Percentiles rank a stretch among this genome's conserved stretches.
These are phyloP conservation scores for Heliconius hewitsoni DNA, from an alignment of 1,140 invertebrate genomes.

Conservation along the genomic window DNA sequence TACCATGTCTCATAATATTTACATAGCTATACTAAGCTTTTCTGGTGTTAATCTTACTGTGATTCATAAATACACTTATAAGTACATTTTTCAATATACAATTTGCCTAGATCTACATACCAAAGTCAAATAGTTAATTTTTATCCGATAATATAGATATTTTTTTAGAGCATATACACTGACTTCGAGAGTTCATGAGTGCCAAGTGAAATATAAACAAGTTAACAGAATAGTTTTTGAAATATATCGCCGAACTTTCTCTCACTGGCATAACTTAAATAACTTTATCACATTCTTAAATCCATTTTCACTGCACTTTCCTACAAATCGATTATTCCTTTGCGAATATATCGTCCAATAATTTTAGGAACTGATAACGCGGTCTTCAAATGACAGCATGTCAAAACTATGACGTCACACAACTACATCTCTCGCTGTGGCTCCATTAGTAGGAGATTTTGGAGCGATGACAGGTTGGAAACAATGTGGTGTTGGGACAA, in stretches of 20 bases:
- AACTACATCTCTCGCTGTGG: conserved; percentile 78
- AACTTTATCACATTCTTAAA: conserved; percentile 69
- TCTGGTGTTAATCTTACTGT: conserved; percentile 81
- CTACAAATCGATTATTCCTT: conserved; percentile 46
- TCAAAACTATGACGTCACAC: conserved; percentile 84
- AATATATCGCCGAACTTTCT: conserved; percentile 46
- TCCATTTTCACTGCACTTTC: conserved; percentile 47
- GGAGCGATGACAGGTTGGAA: conserved; percentile 83
- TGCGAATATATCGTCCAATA: conserved; percentile 56
- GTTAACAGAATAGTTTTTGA: conserved; percentile 48
- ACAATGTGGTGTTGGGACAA: conserved; percentile 75
- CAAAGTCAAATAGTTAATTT: conserved; percentile 48
- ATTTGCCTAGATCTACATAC: conserved; percentile 73
- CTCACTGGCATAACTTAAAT: conserved; percentile 58
- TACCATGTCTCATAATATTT: conserved; percentile 71
- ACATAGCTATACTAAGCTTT: conserved; percentile 68
- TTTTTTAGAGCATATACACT: conserved; percentile 70
- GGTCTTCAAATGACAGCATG: conserved; percentile 76
- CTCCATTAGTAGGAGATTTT: conserved; percentile 65
- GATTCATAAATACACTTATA: conserved; percentile 79
- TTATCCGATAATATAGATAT: conserved; percentile 51
- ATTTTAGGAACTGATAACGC: conserved; percentile 77
- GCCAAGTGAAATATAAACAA: conserved; percentile 52
- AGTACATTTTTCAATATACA: conserved; percentile 76
- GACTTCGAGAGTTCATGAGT: conserved; percentile 59